phyloP scores from a whole-genome alignment of 2,113 vertebrate genomes.

The Oxygymnocypris stewartii region DNA sequence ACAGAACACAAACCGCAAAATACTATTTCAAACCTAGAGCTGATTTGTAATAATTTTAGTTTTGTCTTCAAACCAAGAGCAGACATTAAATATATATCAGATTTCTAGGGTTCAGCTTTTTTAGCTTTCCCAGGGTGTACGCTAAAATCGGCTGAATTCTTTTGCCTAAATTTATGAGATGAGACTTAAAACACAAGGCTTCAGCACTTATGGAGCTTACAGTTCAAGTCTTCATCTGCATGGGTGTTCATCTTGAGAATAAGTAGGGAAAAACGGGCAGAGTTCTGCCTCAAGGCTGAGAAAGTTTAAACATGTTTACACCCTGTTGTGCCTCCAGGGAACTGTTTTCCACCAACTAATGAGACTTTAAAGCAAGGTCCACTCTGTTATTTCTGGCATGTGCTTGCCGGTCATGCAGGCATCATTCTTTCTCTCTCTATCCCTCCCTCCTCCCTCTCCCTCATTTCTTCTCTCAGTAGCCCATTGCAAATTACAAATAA shows the following conservation, averaged over 20 bases:
- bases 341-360: conserved; percentile 88
- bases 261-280: conserved; percentile 57
- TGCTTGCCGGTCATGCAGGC: conserved; percentile 72
- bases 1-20: background rate
- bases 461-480: conserved; percentile 79
- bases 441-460: conserved; percentile 55
- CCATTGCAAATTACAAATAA: conserved; percentile 89
- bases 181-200: conserved; percentile 73
- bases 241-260: conserved; percentile 46
- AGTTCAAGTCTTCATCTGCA: conserved; percentile 69
- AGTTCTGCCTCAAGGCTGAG: conserved; percentile 69
- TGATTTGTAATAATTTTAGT: conserved; percentile 7
- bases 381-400: conserved; percentile 91
- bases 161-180: conserved; percentile 78
- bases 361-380: conserved; percentile 83
- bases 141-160: conserved; percentile 69
- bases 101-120: conserved; percentile 45
- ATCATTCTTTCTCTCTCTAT: conserved; percentile 45
- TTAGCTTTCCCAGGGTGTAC: conserved; percentile 69
- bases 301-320: conserved; percentile 84
- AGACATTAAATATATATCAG: background rate
- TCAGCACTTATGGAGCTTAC: background rate
- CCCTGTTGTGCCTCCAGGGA: conserved; percentile 82
- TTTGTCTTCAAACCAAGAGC: background rate
- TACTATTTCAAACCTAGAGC: background rate